These are phyloP conservation scores for Tricholauxania praeusta DNA, from an alignment of 2,888 invertebrate species.

Conservation along the genomic window DNA sequence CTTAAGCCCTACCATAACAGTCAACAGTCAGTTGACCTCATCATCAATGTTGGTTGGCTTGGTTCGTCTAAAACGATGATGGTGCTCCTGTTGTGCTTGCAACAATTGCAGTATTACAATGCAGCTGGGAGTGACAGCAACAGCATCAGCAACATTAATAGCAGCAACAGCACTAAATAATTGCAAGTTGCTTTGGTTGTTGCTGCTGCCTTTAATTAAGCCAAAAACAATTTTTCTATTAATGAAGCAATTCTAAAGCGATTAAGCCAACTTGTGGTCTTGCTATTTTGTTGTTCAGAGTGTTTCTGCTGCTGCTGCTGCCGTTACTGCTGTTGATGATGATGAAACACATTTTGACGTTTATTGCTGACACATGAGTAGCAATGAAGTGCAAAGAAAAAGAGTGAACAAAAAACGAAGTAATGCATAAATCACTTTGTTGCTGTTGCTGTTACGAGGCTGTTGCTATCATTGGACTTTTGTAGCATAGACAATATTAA, in stretches of 20 bases:
- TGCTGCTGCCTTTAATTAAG: slow-evolving; percentile 40
- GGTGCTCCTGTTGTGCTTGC: slow-evolving; percentile 7
- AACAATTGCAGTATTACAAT: neutral
- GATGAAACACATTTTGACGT: slow-evolving; percentile 62
- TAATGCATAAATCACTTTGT: slow-evolving; percentile 56
- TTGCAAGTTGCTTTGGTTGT: slow-evolving; percentile 26
- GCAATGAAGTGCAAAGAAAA: slow-evolving; percentile 45
- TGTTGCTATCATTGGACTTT: slow-evolving; percentile 38
- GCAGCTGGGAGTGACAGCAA: slow-evolving; percentile 10
- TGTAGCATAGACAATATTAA: slow-evolving; percentile 15
- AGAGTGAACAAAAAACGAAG: slow-evolving; percentile 18
- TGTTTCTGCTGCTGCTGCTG: slow-evolving; percentile 49
- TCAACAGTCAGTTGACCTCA: slow-evolving; percentile 47
- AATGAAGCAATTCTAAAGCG: slow-evolving; percentile 63
- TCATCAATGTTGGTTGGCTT: slow-evolving; percentile 56
- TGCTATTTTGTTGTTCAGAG: slow-evolving; percentile 32
- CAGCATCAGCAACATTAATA: neutral
- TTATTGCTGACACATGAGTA: slow-evolving; percentile 60
- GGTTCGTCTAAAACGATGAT: slow-evolving; percentile 11
- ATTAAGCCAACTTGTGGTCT: slow-evolving; percentile 49
- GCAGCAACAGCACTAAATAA: slow-evolving; percentile 29
- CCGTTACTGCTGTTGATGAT: slow-evolving; percentile 43
- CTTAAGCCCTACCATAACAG: slow-evolving; percentile 51
- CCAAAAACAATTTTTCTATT: slow-evolving; percentile 57
- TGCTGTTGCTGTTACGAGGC: slow-evolving; percentile 51